Conservation (phyloP, 2,888 invertebrate genomes). For the Ochropleura leucogaster region DNA sequence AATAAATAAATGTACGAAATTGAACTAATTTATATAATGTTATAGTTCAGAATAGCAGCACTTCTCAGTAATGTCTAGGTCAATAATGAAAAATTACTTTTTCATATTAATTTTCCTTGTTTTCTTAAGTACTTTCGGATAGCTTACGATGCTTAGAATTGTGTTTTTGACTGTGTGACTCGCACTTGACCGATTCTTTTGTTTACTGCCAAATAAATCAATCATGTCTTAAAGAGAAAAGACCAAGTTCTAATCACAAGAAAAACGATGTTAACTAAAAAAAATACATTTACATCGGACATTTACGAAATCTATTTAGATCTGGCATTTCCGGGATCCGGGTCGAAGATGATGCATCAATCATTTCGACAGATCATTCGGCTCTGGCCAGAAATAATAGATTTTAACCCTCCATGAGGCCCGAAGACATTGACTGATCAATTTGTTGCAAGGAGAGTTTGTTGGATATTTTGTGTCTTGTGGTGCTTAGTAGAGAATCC, state of each 20-base stretch:
- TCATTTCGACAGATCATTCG: slow-evolving; percentile 69
- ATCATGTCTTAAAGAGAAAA: neutral
- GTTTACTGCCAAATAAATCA: too few species aligned
- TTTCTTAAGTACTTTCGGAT: neutral
- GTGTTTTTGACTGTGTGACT: too few species aligned
- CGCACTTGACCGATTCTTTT: too few species aligned
- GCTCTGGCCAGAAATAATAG: slow-evolving; percentile 68
- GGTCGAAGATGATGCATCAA: slow-evolving; percentile 65
- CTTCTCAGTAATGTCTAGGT: neutral
- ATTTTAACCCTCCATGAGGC: slow-evolving; percentile 64
- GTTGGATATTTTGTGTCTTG: neutral
- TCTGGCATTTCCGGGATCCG: slow-evolving; percentile 30
- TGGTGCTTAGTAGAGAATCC: neutral
- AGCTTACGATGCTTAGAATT: neutral
- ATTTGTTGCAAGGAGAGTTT: slow-evolving; percentile 58
- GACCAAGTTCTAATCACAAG: neutral
- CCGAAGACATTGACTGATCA: slow-evolving; percentile 67
- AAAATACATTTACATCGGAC: slow-evolving; percentile 14
- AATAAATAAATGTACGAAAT: too few species aligned
- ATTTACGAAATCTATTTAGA: slow-evolving; percentile 32
- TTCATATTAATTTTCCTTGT: neutral
- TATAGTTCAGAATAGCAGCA: neutral
- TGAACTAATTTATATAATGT: slow-evolving; percentile 9
- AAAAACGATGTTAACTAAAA: slow-evolving; percentile 1
- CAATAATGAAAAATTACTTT: neutral